Base-by-base conservation (phyloP, 2,797 vertebrate species). In the Liasis olivaceus region DNA sequence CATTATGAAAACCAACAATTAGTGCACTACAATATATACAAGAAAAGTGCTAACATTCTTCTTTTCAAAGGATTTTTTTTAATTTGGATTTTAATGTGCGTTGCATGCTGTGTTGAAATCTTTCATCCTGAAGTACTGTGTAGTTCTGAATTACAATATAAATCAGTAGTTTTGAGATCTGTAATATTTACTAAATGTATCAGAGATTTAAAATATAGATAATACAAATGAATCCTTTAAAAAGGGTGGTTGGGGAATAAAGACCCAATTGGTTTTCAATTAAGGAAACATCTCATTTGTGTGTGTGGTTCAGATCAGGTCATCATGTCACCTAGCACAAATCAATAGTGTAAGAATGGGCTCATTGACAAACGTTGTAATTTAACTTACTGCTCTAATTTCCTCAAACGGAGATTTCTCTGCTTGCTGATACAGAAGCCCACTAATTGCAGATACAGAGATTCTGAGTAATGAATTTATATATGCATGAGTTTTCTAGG, bases 1-100 rank as follows among this genome's bases (percentile, higher is more conserved):
- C 56, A 54, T 98, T 97, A 97, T 96, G 93, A 97, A 97, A 97
- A 96, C 95, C 93, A 97, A 97, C 97, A 98, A 96, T 97, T 97
- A 98, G 97, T 97, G 94, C 91, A 77, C 93, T 97, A 92, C 93
- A 95, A 84, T 97, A 95, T 95, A 97, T 94, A 95, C 94, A 94
- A 96, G 95, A 95, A 96, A 95, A 97, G 96, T 93, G 96, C 92
- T 97, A 96, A 90, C 9, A 3, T 94, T 97, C 97, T 96, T 93
- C 94, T 97, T 96, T 93, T 89, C 95, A 54, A 84, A 93, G 96
- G 92, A 94, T 97, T 97, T 95, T 66, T 97, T 97, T 95, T 60
- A 95, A 93, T 97, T 96, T 96, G 92, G 93, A 85, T 89, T 93
- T 92, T 93, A 94, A 88, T 94, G 93, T 96, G 94, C 22, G 5